Evolutionary conservation across 1,140 invertebrate species (phyloP).

Genomic region (Lepidurus couesii): DNA sequence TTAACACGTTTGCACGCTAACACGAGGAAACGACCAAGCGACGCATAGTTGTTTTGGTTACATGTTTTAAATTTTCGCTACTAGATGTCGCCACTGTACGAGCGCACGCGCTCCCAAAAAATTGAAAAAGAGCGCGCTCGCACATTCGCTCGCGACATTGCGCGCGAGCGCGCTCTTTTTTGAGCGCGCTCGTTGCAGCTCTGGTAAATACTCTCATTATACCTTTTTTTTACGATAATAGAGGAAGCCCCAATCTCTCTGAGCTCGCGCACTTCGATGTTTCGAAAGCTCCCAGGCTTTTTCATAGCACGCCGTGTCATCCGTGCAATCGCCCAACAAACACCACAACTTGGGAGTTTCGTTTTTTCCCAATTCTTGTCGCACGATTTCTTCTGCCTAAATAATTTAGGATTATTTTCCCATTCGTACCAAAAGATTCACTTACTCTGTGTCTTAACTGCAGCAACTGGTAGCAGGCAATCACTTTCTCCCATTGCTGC

Average conservation of each 20-base stretch:
- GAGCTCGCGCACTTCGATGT: slow-evolving; percentile 66
- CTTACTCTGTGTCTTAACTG: slow-evolving; percentile 72
- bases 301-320: slow-evolving; percentile 64
- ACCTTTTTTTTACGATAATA: slow-evolving; percentile 36
- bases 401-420: slow-evolving; percentile 38
- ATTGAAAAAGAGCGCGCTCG: no score
- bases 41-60: no score
- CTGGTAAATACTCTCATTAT: no score
- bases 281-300: slow-evolving; percentile 86
- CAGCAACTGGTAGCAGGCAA: slow-evolving; percentile 78
- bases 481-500: slow-evolving; percentile 87
- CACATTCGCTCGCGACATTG: no score
- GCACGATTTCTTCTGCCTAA: slow-evolving; percentile 79
- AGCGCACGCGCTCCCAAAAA: no score
- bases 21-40: no score
- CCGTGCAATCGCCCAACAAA: slow-evolving; percentile 75
- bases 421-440: slow-evolving; percentile 33
- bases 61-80: no score
- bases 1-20: no score
- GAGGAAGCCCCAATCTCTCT: slow-evolving; percentile 70
- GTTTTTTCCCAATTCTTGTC: slow-evolving; percentile 68
- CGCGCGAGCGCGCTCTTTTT: no score
- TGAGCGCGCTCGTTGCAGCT: no score
- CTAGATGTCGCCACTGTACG: no score
- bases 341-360: slow-evolving; percentile 83